These are phyloP conservation scores for Temnopleurus reevesii DNA, from an alignment of 53 echinoderm and acorn worm species.

Conservation along the genomic window DNA sequence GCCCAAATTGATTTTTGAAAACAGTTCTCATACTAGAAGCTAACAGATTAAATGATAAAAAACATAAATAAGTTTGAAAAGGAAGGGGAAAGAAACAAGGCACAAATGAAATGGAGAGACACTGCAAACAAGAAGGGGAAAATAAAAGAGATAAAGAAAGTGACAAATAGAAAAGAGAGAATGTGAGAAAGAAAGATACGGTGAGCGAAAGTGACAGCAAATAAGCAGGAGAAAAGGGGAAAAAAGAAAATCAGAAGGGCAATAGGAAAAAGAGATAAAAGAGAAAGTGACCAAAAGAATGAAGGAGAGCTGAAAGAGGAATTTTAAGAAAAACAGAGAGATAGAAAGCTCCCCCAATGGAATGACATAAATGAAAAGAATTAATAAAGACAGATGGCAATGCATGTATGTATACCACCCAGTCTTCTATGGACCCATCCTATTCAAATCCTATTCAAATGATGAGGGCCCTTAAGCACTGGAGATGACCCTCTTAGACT, in stretches of 20 bases:
- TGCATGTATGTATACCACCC: constrained; percentile 18
- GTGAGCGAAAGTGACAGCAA: neutral
- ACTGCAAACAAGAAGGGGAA: neutral
- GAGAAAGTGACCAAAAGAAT: neutral
- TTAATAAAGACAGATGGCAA: constrained; percentile 11
- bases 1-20: no score
- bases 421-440: neutral
- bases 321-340: neutral
- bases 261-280: neutral
- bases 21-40: no score
- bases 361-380: neutral
- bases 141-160: neutral
- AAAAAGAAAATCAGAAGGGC: neutral
- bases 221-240: neutral
- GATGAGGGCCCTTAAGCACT: neutral
- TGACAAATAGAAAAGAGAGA: neutral
- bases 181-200: neutral
- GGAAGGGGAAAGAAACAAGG: neutral
- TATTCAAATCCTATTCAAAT: neutral
- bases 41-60: no score
- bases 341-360: no score
- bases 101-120: neutral
- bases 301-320: neutral
- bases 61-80: no score
- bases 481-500: constrained; percentile 29